These are phyloP conservation scores for Enteromius unitaeniatus DNA, from an alignment of 2,797 vertebrate species.

Conservation along the genomic window DNA sequence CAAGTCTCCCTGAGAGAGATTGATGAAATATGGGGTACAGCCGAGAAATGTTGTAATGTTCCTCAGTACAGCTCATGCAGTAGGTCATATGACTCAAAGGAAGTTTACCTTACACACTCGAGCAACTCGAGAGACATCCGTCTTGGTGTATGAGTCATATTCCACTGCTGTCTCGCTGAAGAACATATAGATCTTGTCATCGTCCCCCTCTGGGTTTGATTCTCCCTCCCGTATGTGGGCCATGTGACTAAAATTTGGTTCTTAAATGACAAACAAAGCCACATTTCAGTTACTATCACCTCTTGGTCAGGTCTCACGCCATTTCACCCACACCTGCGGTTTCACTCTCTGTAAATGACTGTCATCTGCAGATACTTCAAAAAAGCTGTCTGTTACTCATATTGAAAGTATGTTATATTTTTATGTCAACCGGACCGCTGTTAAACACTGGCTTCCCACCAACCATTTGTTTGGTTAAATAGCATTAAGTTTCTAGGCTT, in stretches of 20 bases:
- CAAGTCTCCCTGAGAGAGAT: conserved; percentile 71
- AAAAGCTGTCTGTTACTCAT: no score
- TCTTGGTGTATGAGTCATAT: conserved; percentile 81
- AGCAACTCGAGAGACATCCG: conserved; percentile 82
- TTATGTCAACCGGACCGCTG: background rate
- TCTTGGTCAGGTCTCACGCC: background rate
- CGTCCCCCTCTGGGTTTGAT: conserved; percentile 69
- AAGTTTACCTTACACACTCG: conserved; percentile 83
- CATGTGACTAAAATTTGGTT: conserved; percentile 82
- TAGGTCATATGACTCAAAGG: background rate
- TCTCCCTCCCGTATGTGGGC: conserved; percentile 76
- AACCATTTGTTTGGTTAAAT: background rate
- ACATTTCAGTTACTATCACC: background rate
- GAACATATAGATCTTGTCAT: conserved; percentile 87
- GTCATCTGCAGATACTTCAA: background rate
- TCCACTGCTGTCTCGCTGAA: conserved; percentile 85
- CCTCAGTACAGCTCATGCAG: background rate
- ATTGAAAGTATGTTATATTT: background rate
- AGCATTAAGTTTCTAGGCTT: background rate
- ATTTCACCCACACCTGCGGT: background rate
- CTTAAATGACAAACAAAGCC: conserved; percentile 59
- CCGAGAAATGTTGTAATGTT: background rate
- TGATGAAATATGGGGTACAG: background rate
- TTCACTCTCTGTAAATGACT: background rate
- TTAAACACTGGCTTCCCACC: background rate